phyloP scores from a whole-genome alignment of 1,140 invertebrate species.

The Drosophila littoralis region DNA sequence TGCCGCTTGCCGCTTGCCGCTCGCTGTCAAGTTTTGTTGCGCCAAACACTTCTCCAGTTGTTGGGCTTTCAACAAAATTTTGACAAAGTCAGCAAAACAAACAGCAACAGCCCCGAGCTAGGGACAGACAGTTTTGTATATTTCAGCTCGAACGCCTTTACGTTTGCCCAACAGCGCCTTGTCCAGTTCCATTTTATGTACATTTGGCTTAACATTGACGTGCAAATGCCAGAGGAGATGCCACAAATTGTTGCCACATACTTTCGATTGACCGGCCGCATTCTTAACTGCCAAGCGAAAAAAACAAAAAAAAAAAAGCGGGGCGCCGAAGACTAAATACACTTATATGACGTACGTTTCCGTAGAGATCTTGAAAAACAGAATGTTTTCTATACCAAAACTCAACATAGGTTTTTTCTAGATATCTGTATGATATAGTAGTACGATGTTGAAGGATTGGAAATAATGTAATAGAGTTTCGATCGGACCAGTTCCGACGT shows the following conservation, averaged over 20 bases:
- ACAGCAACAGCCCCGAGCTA: conserved; percentile 25
- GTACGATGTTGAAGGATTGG: too few species aligned
- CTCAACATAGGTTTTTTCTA: too few species aligned
- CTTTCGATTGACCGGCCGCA: conserved; percentile 18
- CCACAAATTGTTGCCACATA: conserved; percentile 57
- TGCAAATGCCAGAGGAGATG: conserved; percentile 37
- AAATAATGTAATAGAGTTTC: too few species aligned
- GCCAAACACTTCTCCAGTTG: conserved; percentile 61
- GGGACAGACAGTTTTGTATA: conserved; percentile 6
- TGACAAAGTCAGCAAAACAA: conserved; percentile 61
- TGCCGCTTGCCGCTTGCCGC: conserved; percentile 1
- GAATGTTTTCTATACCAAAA: too few species aligned
- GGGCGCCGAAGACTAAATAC: not conserved
- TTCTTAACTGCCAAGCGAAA: conserved; percentile 39
- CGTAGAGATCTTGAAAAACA: too few species aligned
- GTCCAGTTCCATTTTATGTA: conserved; percentile 10
- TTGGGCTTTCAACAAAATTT: conserved; percentile 60
- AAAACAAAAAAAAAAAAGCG: conserved; percentile 2
- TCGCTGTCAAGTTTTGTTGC: conserved; percentile 55
- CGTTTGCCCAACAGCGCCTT: not conserved
- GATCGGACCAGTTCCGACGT: too few species aligned
- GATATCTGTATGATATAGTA: too few species aligned
- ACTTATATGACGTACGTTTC: too few species aligned
- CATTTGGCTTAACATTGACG: conserved; percentile 30
- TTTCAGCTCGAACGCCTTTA: conserved; percentile 58